Evolutionary conservation across 2,113 vertebrate genomes (phyloP), one percentile per base, ranked within the genome.

Genomic region (Hydropotes inermis): DNA sequence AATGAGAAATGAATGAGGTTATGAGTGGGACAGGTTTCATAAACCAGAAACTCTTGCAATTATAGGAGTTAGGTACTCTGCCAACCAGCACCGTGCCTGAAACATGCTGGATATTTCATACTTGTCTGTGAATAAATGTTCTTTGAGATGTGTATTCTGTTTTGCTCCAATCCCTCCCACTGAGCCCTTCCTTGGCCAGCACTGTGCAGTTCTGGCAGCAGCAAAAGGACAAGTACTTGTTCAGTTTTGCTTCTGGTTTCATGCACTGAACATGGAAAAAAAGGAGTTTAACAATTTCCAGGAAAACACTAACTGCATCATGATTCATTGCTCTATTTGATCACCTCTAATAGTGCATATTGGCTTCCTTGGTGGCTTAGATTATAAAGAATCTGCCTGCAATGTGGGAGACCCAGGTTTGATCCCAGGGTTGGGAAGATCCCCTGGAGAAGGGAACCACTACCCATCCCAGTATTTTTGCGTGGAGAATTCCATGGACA

Each of bases 111-210:
- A 82, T 57, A 39, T 84, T 91, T 74, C 54, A n/a, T 47, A 91
- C 88, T 21, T 95, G 67, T 91, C 78, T 93, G n/a, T 70, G n/a
- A 93, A 67, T 15, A 88, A 91, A 89, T 61, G 90, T 11, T 93
- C 50, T 70, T 83, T 45, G 47, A 94, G 83, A 88, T 21, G 25
- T 0, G 5, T 17, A 1, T 27, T 67, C 33, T 57, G 9, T 76
- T 81, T 52, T 36, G 55, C 28, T 93, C 11, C 21, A n/a, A 0
- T 17, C 17, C 55, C 39, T 79, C 52, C 39, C 23, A 23, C 25
- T 2, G 79, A 86, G 54, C 5, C 50, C 11, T 43, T 92, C 43
- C 47, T 88, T 28, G 87, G 78, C 27, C 45, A 43, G 39, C 6
- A 8, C 8, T 19, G 17, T 43, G 10, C 0, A 61, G 28, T 33